Conservation (phyloP, 1,140 invertebrate species). For the Ganaspis sp. region DNA sequence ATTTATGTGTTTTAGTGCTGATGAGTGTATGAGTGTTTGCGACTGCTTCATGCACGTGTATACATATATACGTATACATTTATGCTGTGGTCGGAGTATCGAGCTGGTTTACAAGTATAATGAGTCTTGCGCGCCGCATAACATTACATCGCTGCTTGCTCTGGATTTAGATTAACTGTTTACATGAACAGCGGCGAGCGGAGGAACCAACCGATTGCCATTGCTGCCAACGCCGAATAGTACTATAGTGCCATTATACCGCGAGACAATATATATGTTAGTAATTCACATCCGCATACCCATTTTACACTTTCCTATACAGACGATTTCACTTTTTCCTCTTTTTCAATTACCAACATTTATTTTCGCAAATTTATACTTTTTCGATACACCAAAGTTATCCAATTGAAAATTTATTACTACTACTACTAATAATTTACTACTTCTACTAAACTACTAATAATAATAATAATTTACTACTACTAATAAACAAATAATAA, state of each 20-base stretch:
- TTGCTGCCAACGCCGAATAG: constrained; percentile 60
- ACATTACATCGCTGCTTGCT: constrained; percentile 76
- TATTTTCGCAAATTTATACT: too few species aligned
- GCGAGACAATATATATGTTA: constrained; percentile 45
- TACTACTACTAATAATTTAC: too few species aligned
- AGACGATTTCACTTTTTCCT: too few species aligned
- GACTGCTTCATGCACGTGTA: neutral
- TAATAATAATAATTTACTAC: too few species aligned
- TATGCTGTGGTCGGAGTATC: constrained; percentile 70
- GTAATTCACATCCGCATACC: constrained; percentile 40
- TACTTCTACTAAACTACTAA: too few species aligned
- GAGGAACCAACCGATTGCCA: constrained; percentile 66
- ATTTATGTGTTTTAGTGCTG: constrained; percentile 29
- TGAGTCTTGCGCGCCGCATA: constrained; percentile 77
- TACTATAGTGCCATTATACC: constrained; percentile 53
- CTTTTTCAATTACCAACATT: too few species aligned
- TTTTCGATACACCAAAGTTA: too few species aligned
- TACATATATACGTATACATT: constrained; percentile 39
- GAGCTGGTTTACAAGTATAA: constrained; percentile 77
- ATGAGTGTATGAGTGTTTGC: constrained; percentile 25
- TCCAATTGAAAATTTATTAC: too few species aligned
- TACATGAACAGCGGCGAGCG: constrained; percentile 67
- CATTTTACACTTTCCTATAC: constrained; percentile 30
- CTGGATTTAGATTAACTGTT: constrained; percentile 78
- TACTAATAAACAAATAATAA: too few species aligned